Evolutionary conservation across 2,113 vertebrate genomes (phyloP).

Genomic region (Myotis yumanensis): DNA sequence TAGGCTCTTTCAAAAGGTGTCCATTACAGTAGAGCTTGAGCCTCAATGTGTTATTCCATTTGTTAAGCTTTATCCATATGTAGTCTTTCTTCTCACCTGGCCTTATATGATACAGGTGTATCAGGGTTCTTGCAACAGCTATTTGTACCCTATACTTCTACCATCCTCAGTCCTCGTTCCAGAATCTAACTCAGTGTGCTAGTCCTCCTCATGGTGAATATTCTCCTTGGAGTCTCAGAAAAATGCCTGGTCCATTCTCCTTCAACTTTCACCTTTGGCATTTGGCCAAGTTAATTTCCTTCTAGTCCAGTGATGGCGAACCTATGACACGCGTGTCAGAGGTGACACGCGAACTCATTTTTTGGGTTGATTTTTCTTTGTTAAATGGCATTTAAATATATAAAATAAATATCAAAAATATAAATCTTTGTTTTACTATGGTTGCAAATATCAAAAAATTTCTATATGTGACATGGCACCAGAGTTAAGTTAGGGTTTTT

Average conservation of each 20-base stretch:
- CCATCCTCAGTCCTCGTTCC: background rate
- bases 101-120: background rate
- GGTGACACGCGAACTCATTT: no score
- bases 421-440: no score
- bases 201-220: background rate
- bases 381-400: no score
- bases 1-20: background rate
- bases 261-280: background rate
- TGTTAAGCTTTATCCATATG: background rate
- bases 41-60: background rate
- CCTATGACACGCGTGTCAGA: no score
- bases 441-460: no score
- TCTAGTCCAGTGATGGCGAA: background rate
- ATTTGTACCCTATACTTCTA: background rate
- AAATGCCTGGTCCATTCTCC: background rate
- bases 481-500: no score
- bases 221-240: background rate
- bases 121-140: background rate
- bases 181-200: background rate
- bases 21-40: background rate
- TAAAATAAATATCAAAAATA: no score
- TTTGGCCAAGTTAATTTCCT: background rate
- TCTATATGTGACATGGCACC: no score
- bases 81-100: background rate
- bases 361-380: no score